A percentile compares a stretch with the other conserved stretches of the same genome.
Conservation (phyloP, 2,113 vertebrate genomes). For the Rhegmatorhina hoffmannsi region DNA sequence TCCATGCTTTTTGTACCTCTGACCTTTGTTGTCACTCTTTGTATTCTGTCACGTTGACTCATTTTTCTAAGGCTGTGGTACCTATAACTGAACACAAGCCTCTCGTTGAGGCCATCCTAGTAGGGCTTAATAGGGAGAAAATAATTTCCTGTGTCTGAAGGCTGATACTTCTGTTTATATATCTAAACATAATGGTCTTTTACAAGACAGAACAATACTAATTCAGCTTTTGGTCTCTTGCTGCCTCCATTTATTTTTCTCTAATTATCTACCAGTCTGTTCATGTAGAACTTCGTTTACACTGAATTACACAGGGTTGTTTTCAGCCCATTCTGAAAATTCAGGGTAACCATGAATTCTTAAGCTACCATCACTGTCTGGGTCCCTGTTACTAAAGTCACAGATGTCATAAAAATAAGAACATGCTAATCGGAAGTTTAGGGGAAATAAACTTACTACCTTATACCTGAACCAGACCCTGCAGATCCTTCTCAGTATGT, state of each 20-base stretch:
- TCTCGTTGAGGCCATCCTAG: neutral
- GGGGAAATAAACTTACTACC: neutral
- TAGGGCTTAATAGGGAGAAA: constrained; percentile 1
- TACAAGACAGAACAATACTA: constrained; percentile 4
- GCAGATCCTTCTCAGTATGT: neutral
- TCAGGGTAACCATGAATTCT: neutral
- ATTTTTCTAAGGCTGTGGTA: neutral
- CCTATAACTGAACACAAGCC: neutral
- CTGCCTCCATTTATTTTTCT: neutral
- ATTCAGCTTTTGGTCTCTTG: constrained; percentile 14
- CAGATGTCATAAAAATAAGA: neutral
- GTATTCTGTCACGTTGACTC: neutral
- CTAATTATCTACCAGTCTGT: neutral
- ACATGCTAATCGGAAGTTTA: neutral
- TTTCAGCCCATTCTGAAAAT: neutral
- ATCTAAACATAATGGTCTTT: constrained; percentile 28
- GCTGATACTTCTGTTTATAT: constrained; percentile 17
- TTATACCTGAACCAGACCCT: neutral
- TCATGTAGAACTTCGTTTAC: neutral
- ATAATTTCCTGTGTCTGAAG: constrained; percentile 36
- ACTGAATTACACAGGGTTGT: neutral
- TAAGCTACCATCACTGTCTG: neutral
- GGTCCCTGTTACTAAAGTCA: neutral
- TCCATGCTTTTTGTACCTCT: neutral
- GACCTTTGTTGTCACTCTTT: neutral